These are phyloP conservation scores for Orgyia antiqua DNA, from an alignment of 2,888 invertebrate genomes.

Conservation along the genomic window DNA sequence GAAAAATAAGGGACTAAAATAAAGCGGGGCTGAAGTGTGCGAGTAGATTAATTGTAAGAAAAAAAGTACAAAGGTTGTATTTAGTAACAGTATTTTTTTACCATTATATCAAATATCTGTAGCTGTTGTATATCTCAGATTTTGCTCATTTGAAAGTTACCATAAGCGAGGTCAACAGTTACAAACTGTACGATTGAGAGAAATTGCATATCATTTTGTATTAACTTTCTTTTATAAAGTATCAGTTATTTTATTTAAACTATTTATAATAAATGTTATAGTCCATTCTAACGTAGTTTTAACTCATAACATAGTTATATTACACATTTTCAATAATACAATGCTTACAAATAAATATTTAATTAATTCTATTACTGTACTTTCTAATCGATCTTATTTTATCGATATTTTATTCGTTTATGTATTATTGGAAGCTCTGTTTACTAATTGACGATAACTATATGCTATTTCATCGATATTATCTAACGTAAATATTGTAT, in stretches of 20 bases:
- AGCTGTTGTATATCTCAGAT: not conserved
- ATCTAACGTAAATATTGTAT: too few species aligned
- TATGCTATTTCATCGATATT: too few species aligned
- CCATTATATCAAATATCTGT: too few species aligned
- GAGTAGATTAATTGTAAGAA: too few species aligned
- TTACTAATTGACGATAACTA: too few species aligned
- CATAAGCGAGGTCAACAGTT: constrained; percentile 7
- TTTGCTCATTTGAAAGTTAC: constrained; percentile 4
- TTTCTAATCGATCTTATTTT: constrained; percentile 5
- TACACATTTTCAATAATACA: not conserved
- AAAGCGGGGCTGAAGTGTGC: too few species aligned
- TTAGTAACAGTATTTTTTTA: too few species aligned
- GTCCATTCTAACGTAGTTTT: not conserved
- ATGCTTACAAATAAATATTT: constrained; percentile 1
- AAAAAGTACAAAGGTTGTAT: too few species aligned
- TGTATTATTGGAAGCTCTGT: not conserved
- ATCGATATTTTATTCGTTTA: constrained; percentile 3
- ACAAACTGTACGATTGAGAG: constrained; percentile 2
- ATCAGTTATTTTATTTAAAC: constrained; percentile 5
- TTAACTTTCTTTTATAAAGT: constrained; percentile 17
- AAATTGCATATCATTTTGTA: constrained; percentile 10
- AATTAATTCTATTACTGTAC: not conserved
- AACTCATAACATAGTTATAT: not conserved
- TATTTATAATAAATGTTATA: constrained; percentile 5
- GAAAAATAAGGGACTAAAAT: too few species aligned